Conservation (phyloP, 2,113 vertebrate genomes). For the Leucopsar rothschildi region DNA sequence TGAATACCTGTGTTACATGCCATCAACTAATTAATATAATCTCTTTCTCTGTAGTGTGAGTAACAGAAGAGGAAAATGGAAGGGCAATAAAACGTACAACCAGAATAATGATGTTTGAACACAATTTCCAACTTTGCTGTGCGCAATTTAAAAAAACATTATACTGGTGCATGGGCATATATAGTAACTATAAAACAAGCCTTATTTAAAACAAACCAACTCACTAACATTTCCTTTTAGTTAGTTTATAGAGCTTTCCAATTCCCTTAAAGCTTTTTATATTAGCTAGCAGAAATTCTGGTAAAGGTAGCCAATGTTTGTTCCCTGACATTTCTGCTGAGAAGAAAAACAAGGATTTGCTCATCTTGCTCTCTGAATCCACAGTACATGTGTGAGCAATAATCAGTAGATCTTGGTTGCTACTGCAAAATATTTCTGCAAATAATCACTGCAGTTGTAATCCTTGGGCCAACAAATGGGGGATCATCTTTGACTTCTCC, state of each 20-base stretch:
- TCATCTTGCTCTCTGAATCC: slow-evolving; percentile 5
- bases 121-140: not conserved
- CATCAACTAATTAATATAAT: not conserved
- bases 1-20: not conserved
- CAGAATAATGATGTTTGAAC: not conserved
- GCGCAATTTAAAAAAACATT: not conserved
- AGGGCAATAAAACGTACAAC: not conserved
- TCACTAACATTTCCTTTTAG: not conserved
- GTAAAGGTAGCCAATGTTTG: slow-evolving; percentile 28
- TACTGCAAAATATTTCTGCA: not conserved
- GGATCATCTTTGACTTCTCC: not conserved
- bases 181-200: not conserved
- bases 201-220: not conserved
- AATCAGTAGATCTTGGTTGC: not conserved
- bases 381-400: not conserved
- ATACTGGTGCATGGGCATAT: not conserved
- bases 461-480: not conserved
- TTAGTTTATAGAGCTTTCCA: not conserved
- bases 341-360: slow-evolving; percentile 39
- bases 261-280: not conserved
- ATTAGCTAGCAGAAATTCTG: not conserved
- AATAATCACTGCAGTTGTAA: not conserved
- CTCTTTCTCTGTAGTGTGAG: not conserved
- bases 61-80: not conserved
- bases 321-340: slow-evolving; percentile 36